Evolutionary conservation across 2,797 vertebrate species (phyloP), one percentile per base, ranked within the genome.

Genomic region (Dendrocincla tyrannina): DNA sequence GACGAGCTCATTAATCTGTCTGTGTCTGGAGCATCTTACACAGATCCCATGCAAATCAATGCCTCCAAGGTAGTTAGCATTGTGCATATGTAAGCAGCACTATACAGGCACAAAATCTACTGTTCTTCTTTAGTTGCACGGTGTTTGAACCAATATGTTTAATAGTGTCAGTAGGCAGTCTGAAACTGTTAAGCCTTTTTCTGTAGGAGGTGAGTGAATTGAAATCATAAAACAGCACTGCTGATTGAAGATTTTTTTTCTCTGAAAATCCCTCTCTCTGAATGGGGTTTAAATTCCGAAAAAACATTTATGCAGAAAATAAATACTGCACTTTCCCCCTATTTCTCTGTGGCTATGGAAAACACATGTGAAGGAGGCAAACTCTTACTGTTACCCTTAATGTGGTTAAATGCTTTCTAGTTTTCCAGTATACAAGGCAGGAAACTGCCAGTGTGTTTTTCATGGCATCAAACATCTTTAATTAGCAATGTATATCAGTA

Each of bases 1-100:
- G 47, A 82, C 88, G 74, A 95, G 88, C 7, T 95, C 94, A 91
- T 96, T 97, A 96, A 95, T 74, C 89, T 92, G 96, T 94, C 93
- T 95, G 79, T 95, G 95, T 97, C 86, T 82, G 95, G 92, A 97
- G 73, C 24, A 2, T 91, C 95, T 96, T 89, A 95, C 91, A 97
- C 92, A 96, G 91, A 81, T 78, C 95, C 64, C 84, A 88, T 89
- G 89, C 93, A 95, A 95, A 96, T 96, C 95, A 96, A 88, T 90
- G 89, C 88, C 91, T 95, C 49, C 1, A 3, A 96, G 85, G 85
- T 83, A 84, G 93, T 97, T 91, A 62, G 81, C 92, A 90, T 88
- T 95, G 62, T 94, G 77, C 87, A 93, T 92, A 79, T 76, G 86
- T 96, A 66, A 84, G 95, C 94, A 96, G 66, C 42, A 90, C 17